Base-by-base conservation (phyloP, 1,140 invertebrate species). In the Meloidogyne exigua region DNA sequence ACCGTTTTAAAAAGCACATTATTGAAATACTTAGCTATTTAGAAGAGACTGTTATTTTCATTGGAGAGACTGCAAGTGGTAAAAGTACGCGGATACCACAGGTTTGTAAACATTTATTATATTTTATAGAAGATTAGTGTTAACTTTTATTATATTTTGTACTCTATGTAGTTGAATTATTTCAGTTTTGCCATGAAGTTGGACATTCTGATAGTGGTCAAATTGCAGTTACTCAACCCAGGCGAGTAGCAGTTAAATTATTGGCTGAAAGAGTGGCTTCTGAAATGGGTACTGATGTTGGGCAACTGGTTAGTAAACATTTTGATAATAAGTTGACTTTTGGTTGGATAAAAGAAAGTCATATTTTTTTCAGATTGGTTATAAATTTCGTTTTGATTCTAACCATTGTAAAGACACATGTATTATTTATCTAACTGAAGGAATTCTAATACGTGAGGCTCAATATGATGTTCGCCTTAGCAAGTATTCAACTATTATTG, bases 241-340 rank as follows among this genome's bases (percentile, higher is more conserved):
- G 96, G 67, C 89, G 96, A 88, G 94, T 99, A 0, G 96, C 96
- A 21, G 95, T 96, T 0, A 95, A 96, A 75, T 92, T 94, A 2
- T 97, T 99, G 94, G 92, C 95, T 0, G 90, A 92, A 81, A 91
- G 96, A 76, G 94, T 99, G 28, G 79, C 81, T 7, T 62, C 80
- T 25, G 81, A 82, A 68, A 42, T 80, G 25, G 96, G 98, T 89
- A 95, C 98, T 0, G 15, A 68, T 10, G 44, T 80, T n/a, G 76
- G 76, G 1, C 44, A 78, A 28, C 28, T 76, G 76, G 76, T 78
- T 49, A 32, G 57, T 49, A 26, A 9, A 13, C 25, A 42, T 39
- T 68, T 23, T 68, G 66, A 39, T 18, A n/a, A 71, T 39, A 39
- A 32, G 2, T 39, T 39, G 25, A 36, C 39, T 68, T 68, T 32